Evolutionary conservation across 2,888 invertebrate genomes (phyloP), one percentile per base, ranked within the genome.

Genomic region (Theretra japonica): DNA sequence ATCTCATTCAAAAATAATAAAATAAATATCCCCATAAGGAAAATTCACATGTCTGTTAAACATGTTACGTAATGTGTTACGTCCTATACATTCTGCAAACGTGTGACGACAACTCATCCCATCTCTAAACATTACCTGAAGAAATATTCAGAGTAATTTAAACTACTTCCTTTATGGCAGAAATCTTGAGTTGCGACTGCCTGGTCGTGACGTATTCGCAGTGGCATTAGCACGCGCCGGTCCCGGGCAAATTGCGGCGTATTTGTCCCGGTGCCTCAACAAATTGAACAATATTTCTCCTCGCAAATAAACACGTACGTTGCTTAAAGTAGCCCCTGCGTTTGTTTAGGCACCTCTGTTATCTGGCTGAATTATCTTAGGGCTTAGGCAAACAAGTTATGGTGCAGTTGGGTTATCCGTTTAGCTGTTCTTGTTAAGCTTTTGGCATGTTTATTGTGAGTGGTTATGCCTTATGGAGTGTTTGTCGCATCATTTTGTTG

Each of bases 241-340:
- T 69, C 68, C n/a, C 25, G 11, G 21, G n/a, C 25, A 60, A 70
- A 70, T 70, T 59, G 50, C 59, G 25, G 15, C 33, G 25, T 60
- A 70, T 70, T 70, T 60, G 70, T 70, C 70, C 59, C 48, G 50
- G 21, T 25, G 23, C 23, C 70, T 19, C 28, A 59, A 70, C 59
- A 70, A 59, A 70, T 70, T 70, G 70, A 58, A 59, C 58, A 50
- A 70, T 70, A 59, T 70, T 59, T 58, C 56, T 69, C n/a, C 21
- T 19, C 3, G n/a, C 28, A 53, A 68, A 68, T 68, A 60, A 62
- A 41, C 62, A 65, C 65, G 68, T 69, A 53, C 30, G n/a, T 28
- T 15, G 4, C 41, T 17, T 19, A 23, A 23, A 25, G 25, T 17
- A 23, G n/a, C 53, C 68, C 25, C 68, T 50, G 25, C 19, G 68